Conservation (phyloP, 2,797 vertebrate genomes). For the Sphenodon punctatus region DNA sequence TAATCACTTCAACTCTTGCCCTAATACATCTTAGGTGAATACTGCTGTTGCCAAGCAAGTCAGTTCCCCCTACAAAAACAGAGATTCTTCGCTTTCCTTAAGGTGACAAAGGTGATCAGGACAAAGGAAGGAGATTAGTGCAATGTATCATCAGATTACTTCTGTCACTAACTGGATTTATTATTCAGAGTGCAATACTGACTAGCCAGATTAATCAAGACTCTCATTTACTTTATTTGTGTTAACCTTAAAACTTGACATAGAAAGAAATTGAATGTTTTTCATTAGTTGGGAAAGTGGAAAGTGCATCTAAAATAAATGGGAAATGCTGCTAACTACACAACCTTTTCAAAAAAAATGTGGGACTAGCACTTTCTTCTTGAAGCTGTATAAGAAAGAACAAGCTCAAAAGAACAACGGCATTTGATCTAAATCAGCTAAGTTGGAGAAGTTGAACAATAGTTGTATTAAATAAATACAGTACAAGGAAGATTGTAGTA, state of each 20-base stretch:
- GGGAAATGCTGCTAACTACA: neutral
- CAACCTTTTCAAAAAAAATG: neutral
- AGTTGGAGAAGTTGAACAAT: neutral
- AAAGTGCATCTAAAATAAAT: neutral
- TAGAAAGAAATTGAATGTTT: slow-evolving; percentile 1
- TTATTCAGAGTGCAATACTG: slow-evolving; percentile 3
- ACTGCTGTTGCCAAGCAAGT: neutral
- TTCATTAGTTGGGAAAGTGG: slow-evolving; percentile 13
- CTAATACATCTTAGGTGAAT: neutral
- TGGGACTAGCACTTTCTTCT: neutral
- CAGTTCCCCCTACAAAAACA: neutral
- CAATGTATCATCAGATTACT: neutral
- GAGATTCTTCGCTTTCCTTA: slow-evolving; percentile 1
- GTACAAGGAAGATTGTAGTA: neutral
- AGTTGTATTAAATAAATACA: neutral
- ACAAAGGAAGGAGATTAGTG: neutral
- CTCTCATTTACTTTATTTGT: neutral
- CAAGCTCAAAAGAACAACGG: neutral
- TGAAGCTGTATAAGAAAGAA: neutral
- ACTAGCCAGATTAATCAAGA: neutral
- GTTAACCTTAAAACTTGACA: slow-evolving; percentile 10
- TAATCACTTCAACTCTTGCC: slow-evolving; percentile 6
- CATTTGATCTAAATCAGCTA: neutral
- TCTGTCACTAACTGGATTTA: neutral
- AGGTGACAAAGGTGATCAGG: neutral